Conservation (phyloP, 2,797 vertebrate genomes). For the Anas flavirostris region DNA sequence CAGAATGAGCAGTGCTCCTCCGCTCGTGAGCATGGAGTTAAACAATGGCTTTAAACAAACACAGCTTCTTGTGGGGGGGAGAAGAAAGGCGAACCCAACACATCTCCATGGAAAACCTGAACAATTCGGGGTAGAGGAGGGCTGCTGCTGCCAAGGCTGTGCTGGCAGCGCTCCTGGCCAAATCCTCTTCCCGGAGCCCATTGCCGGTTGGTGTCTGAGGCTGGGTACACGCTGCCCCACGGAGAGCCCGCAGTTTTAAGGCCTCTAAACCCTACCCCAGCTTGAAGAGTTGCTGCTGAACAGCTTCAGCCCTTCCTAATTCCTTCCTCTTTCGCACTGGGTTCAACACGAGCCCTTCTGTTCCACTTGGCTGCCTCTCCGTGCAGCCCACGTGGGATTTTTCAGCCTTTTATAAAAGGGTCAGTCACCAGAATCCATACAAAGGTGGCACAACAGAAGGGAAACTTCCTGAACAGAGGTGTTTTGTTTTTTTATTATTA, state of each 20-base stretch:
- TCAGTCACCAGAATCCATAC: conserved; percentile 44
- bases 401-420: conserved; percentile 44
- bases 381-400: conserved; percentile 61
- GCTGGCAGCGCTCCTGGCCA: conserved; percentile 43
- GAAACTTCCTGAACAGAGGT: conserved; percentile 35
- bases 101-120: conserved; percentile 51
- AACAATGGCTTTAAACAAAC: conserved; percentile 65
- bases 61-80: conserved; percentile 12
- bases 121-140: conserved; percentile 41
- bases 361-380: conserved; percentile 64
- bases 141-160: conserved; percentile 35
- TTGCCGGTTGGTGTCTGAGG: background rate
- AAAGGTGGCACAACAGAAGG: conserved; percentile 55
- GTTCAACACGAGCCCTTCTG: conserved; percentile 56
- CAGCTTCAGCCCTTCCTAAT: conserved; percentile 36
- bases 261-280: background rate
- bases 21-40: conserved; percentile 7
- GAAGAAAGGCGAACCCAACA: conserved; percentile 39
- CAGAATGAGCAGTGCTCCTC: conserved; percentile 25
- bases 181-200: conserved; percentile 5
- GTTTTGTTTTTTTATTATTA: background rate
- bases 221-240: conserved; percentile 1
- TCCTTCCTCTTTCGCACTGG: conserved; percentile 17
- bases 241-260: conserved; percentile 7
- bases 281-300: conserved; percentile 36